phyloP scores from a whole-genome alignment of 2,888 invertebrate species.

The Agrochola circellaris region DNA sequence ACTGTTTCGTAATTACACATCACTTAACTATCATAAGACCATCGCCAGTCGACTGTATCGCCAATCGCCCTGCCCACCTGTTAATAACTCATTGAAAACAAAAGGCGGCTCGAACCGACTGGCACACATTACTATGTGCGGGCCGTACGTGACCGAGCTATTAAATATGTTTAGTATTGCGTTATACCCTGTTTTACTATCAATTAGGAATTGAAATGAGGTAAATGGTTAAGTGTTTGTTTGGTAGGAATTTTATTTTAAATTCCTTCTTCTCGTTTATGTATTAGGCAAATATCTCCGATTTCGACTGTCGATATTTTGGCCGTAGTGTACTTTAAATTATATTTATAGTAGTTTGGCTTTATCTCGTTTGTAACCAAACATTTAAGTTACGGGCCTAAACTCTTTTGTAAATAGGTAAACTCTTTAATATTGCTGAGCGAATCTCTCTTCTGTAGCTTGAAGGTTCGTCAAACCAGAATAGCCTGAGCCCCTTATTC shows the following conservation, averaged over 20 bases:
- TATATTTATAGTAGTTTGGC: background rate
- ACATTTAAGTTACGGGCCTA: background rate
- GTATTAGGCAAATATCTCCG: background rate
- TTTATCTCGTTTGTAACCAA: background rate
- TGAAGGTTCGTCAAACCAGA: background rate
- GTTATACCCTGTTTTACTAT: constrained; percentile 23
- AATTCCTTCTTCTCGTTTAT: constrained; percentile 4
- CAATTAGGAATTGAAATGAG: constrained; percentile 28
- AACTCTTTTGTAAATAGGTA: background rate
- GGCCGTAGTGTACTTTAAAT: background rate
- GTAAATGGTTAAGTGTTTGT: constrained; percentile 34
- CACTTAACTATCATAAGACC: constrained; percentile 5
- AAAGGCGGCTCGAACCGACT: constrained; percentile 23
- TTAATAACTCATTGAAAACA: constrained; percentile 52
- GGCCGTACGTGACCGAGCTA: constrained; percentile 55
- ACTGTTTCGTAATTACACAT: constrained; percentile 11
- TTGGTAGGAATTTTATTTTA: background rate
- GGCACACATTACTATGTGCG: constrained; percentile 35
- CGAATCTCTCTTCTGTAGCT: background rate
- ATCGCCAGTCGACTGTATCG: background rate
- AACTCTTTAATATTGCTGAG: constrained; percentile 7
- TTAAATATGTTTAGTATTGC: constrained; percentile 43
- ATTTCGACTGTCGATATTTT: background rate
- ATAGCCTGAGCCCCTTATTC: background rate
- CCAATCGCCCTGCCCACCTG: constrained; percentile 44